Percentiles rank a stretch among this genome's conserved stretches.
phyloP scores from a whole-genome alignment of 1,140 invertebrate species.

The Asobara japonica region DNA sequence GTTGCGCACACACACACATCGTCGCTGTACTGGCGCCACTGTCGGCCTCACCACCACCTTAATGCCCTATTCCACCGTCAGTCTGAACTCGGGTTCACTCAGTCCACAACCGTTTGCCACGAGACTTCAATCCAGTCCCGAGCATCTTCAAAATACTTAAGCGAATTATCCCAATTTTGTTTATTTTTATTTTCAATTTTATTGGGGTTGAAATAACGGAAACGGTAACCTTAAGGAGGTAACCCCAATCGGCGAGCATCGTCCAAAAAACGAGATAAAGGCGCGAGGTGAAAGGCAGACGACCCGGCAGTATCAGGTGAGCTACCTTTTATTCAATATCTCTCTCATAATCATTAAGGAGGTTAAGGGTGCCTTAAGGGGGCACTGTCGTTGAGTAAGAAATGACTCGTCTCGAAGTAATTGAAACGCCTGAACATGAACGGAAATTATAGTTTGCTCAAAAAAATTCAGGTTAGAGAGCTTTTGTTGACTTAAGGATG shows the following conservation, averaged over 20 bases:
- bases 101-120: slow-evolving; percentile 64
- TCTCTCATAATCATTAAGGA: background rate
- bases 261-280: background rate
- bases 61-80: slow-evolving; percentile 49
- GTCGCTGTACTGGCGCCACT: slow-evolving; percentile 47
- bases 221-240: background rate
- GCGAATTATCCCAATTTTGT: background rate
- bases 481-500: no score
- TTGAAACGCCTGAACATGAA: no score
- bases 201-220: background rate
- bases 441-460: no score
- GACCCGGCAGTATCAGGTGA: slow-evolving; percentile 7
- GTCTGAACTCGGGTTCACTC: slow-evolving; percentile 65
- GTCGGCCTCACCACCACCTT: slow-evolving; percentile 39
- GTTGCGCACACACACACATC: slow-evolving; percentile 13
- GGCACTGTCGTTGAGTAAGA: no score
- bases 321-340: background rate
- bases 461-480: no score
- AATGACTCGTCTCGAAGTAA: no score
- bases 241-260: background rate
- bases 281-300: slow-evolving; percentile 15
- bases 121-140: slow-evolving; percentile 52
- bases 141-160: background rate
- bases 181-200: background rate
- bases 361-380: no score